Base-by-base conservation (phyloP, 2,888 invertebrate species). In the Synergus japonicus region DNA sequence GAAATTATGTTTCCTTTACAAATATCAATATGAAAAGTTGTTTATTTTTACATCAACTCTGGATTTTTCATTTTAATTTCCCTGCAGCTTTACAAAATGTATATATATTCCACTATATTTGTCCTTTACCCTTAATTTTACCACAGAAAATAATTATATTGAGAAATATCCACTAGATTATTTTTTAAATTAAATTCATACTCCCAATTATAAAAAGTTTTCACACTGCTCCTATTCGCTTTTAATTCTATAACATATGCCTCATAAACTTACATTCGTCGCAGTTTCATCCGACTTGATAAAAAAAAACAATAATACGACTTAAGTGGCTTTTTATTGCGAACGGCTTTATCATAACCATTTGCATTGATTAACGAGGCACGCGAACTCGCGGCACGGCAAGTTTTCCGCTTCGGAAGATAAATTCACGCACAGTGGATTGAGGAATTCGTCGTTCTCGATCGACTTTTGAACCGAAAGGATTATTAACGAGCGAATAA, bases 381-480 rank as follows among this genome's bases (percentile, higher is more conserved):
- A 73, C 37, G 73, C 37, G 37, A 73, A 73, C 37, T 54, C 10
- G n/a, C 49, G 37, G n/a, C 7, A 49, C 15, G 54, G 46, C 22
- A 73, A 49, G 29, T 73, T 46, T 73, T 10, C 49, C 29, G 13
- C 7, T 22, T 67, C 22, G 1, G 13, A n/a, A n/a, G n/a, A 49
- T 37, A 73, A 73, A 73, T 54, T 54, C 41, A 54, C 15, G 15
- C n/a, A 73, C 29, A 69, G 29, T 46, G n/a, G 10, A 67, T 73
- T 12, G 18, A n/a, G 65, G 49, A 49, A 63, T 77, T 43, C 64
- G 15, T 77, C 63, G 41, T 63, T 29, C 29, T 29, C 77, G 64
- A 77, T 77, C 46, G 77, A 77, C 77, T 77, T 64, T 64, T 64
- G 77, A 77, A 64, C 18, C 22, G 46, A 46, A 44, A 77, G 63